Evolutionary conservation across 2,113 vertebrate genomes (phyloP), one percentile per base, ranked within the genome.

Genomic region (Lagopus muta): DNA sequence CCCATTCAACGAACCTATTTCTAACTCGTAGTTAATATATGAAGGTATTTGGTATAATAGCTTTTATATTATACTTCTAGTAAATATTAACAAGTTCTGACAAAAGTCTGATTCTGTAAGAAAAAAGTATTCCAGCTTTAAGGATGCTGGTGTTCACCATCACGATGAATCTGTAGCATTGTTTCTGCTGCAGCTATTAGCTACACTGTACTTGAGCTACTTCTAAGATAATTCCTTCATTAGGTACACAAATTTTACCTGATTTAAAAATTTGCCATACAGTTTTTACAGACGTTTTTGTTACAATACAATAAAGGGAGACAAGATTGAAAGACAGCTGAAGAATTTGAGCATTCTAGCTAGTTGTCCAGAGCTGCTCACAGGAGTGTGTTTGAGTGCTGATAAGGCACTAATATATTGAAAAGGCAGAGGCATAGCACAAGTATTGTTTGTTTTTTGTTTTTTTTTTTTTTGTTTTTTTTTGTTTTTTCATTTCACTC

Each of bases 401-500:
- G 95, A 97, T 97, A 97, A 97, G 91, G 34, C 40, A 70, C 64
- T 95, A 88, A 93, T 96, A 67, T 96, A 95, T 94, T 91, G 87
- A 95, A 97, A 93, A 93, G 65, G 89, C 75, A 96, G 18, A 77
- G 66, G 94, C 38, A 96, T 40, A 88, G 27, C 52, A 72, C 86
- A 92, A 78, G 78, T 91, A 87, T 76, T 92, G 86, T 95, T 92
- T 52, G 14, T 4, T 47, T 47, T 21, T 47, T 9, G 4, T 47
- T 47, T 48, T 11, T 45, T 18, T 17, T 19, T 45, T 38, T 38
- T 38, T 38, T 38, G 8, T 8, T 45, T 45, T 47, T 8, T 13
- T 52, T 15, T 52, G 14, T 52, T 24, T 96, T 97, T 92, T 28
- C 55, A 93, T 97, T 97, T 91, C 61, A 89, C 25, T 90, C 76